These are phyloP conservation scores for Pyrrhosoma nymphula DNA, from an alignment of 2,888 invertebrate species.

Conservation along the genomic window DNA sequence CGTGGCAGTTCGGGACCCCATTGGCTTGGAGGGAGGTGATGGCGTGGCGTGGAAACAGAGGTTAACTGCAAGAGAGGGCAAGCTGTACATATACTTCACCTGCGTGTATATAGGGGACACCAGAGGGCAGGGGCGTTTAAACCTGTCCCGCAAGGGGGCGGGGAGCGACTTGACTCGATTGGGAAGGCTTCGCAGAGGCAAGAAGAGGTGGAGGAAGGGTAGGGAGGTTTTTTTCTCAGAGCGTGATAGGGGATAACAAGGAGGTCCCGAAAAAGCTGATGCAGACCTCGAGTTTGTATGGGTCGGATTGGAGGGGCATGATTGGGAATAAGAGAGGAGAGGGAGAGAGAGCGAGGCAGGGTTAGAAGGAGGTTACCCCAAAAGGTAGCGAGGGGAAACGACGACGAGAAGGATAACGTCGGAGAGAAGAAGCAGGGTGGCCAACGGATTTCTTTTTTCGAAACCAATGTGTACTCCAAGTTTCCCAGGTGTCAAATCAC, in stretches of 20 bases:
- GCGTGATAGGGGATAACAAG: slow-evolving; percentile 33
- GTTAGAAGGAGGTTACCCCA: background rate
- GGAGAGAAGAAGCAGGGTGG: background rate
- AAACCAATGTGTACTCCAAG: no score
- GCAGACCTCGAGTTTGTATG: background rate
- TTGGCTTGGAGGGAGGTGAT: background rate
- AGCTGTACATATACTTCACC: background rate
- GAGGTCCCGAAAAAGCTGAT: slow-evolving; percentile 37
- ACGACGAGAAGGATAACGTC: background rate
- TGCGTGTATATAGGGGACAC: background rate
- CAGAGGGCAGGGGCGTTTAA: background rate
- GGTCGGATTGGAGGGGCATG: background rate
- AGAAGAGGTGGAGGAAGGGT: background rate
- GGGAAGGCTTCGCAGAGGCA: background rate
- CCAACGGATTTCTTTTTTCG: no score
- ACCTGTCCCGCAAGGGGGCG: background rate
- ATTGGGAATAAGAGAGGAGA: background rate
- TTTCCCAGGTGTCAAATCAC: no score
- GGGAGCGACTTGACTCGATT: background rate
- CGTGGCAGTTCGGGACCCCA: background rate
- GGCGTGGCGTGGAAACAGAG: background rate
- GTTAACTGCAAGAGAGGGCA: background rate
- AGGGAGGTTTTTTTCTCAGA: background rate
- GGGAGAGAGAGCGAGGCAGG: background rate
- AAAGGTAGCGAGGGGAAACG: background rate